Evolutionary conservation across 2,888 invertebrate species (phyloP).

Genomic region (Pyrocoelia pectoralis): DNA sequence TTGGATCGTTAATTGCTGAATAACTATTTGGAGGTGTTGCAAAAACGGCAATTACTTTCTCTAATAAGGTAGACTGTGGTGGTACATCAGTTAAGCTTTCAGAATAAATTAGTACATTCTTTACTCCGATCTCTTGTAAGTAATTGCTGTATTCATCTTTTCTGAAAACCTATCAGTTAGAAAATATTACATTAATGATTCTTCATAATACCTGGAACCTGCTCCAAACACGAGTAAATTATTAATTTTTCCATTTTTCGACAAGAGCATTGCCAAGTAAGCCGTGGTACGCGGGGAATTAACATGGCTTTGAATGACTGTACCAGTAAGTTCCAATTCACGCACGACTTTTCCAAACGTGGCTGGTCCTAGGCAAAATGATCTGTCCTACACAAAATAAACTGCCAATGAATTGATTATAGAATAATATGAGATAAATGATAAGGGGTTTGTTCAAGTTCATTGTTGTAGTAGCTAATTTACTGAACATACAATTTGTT

Average conservation of each 20-base stretch:
- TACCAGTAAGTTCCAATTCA: conserved; percentile 71
- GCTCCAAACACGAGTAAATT: conserved; percentile 70
- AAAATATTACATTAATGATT: not conserved
- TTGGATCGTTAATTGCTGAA: conserved; percentile 80
- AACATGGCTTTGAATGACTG: conserved; percentile 81
- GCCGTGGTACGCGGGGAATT: conserved; percentile 82
- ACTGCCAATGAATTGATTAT: not conserved
- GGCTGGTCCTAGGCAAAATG: conserved; percentile 82
- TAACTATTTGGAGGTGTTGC: conserved; percentile 85
- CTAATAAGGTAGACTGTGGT: conserved; percentile 63
- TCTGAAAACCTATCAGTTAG: conserved; percentile 53
- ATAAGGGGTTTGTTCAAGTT: no score
- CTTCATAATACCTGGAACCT: conserved; percentile 57
- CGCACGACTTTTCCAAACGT: conserved; percentile 75
- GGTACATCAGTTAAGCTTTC: conserved; percentile 63
- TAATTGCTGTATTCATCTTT: conserved; percentile 73
- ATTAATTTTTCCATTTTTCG: conserved; percentile 67
- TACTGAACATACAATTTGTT: no score
- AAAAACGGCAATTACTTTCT: conserved; percentile 69
- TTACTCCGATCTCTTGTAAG: conserved; percentile 73
- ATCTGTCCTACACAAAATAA: conserved; percentile 69
- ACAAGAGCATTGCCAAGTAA: conserved; percentile 74
- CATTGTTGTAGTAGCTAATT: no score
- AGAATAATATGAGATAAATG: no score
- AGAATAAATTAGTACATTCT: conserved; percentile 62